Evolutionary conservation across 2,113 vertebrate genomes (phyloP).

Genomic region (Erythrocercus mccallii): DNA sequence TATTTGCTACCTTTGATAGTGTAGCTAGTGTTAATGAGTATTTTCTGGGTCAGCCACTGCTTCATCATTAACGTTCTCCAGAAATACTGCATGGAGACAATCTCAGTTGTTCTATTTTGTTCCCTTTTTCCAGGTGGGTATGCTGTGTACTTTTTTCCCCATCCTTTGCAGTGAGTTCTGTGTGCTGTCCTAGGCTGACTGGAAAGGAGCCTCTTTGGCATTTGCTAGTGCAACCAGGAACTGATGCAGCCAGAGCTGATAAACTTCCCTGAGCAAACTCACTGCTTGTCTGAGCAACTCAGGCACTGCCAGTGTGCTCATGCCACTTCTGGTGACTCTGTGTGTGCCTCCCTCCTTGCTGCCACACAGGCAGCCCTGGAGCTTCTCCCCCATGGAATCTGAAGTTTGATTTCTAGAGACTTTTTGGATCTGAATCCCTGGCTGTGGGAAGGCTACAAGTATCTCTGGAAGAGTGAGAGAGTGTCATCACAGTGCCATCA

Average conservation of each 20-base stretch:
- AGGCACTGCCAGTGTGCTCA: not conserved
- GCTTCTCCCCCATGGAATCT: not conserved
- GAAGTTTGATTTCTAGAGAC: not conserved
- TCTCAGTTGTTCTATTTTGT: not conserved
- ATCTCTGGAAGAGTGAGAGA: not conserved
- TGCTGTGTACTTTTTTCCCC: not conserved
- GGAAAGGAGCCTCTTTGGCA: not conserved
- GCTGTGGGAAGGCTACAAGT: not conserved
- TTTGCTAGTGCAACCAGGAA: not conserved
- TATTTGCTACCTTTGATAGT: not conserved
- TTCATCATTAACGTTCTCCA: not conserved
- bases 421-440: not conserved
- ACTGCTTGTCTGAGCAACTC: not conserved
- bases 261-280: not conserved
- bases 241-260: not conserved
- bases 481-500: not conserved
- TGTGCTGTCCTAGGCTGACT: not conserved
- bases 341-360: not conserved
- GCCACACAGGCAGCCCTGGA: not conserved
- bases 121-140: not conserved
- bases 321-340: not conserved
- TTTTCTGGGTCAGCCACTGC: slow-evolving; percentile 13
- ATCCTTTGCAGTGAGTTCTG: not conserved
- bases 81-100: not conserved
- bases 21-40: not conserved